phyloP scores from a whole-genome alignment of 2,888 invertebrate genomes.

The Euphydryas editha region DNA sequence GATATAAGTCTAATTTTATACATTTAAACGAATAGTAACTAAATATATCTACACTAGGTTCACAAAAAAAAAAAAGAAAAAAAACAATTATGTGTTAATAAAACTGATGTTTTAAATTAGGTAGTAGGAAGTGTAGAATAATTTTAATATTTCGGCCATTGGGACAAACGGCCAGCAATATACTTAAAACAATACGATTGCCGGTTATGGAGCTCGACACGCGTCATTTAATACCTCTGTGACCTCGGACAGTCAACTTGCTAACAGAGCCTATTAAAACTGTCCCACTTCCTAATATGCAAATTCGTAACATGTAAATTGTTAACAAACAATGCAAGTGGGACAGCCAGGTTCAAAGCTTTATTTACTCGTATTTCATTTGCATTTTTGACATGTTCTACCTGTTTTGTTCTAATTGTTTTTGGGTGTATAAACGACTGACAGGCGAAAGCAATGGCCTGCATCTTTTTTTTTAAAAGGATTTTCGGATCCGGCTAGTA shows the following conservation, averaged over 20 bases:
- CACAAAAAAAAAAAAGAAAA: no score
- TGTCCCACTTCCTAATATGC: conserved; percentile 78
- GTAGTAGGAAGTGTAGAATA: conserved; percentile 40
- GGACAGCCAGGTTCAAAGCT: conserved; percentile 58
- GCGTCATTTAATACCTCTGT: conserved; percentile 29
- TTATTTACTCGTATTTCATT: conserved; percentile 42
- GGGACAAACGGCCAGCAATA: conserved; percentile 29
- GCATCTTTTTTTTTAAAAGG: neutral
- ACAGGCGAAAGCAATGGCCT: conserved; percentile 7
- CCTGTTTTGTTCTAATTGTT: neutral
- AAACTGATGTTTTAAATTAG: conserved; percentile 18
- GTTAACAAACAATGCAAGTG: conserved; percentile 73
- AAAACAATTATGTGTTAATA: no score
- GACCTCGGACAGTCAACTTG: conserved; percentile 53
- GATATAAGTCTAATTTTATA: no score
- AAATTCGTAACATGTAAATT: conserved; percentile 70
- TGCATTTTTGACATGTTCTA: conserved; percentile 44
- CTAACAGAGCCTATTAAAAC: conserved; percentile 63
- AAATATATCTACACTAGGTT: no score
- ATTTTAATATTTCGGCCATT: conserved; percentile 38
- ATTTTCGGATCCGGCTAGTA: neutral
- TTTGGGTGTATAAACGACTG: conserved; percentile 5
- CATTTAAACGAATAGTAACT: no score
- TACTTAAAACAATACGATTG: conserved; percentile 41
- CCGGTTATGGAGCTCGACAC: conserved; percentile 35